Conservation (phyloP, 2,113 vertebrate genomes). For the Myiagra hebetior region DNA sequence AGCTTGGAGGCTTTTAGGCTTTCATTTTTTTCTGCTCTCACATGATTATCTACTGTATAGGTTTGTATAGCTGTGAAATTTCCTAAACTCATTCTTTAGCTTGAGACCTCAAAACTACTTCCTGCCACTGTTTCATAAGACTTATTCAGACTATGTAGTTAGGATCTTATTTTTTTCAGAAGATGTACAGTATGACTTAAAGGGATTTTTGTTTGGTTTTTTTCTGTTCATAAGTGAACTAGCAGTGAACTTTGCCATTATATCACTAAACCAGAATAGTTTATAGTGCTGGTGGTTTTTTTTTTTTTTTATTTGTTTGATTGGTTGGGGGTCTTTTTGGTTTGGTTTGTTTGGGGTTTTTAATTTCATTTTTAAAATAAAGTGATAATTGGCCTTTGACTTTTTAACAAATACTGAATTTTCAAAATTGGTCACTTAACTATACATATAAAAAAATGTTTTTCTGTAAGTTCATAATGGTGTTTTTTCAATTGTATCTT, state of each 20-base stretch:
- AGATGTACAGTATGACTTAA: background rate
- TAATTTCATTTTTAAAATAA: background rate
- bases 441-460: background rate
- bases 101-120: background rate
- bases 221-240: background rate
- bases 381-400: background rate
- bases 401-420: background rate
- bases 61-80: background rate
- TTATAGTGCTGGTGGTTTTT: rapidly evolving
- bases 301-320: background rate
- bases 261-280: background rate
- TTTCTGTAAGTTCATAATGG: background rate
- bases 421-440: background rate
- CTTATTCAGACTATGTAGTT: background rate
- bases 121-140: background rate
- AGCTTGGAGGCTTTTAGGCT: background rate
- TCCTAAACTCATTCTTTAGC: background rate
- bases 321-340: background rate
- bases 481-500: background rate
- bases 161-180: background rate
- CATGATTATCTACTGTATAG: background rate
- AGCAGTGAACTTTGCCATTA: background rate
- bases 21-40: background rate
- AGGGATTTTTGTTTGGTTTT: background rate
- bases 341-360: background rate